Conservation (phyloP, 2,797 vertebrate genomes). For the Garrulus glandarius region DNA sequence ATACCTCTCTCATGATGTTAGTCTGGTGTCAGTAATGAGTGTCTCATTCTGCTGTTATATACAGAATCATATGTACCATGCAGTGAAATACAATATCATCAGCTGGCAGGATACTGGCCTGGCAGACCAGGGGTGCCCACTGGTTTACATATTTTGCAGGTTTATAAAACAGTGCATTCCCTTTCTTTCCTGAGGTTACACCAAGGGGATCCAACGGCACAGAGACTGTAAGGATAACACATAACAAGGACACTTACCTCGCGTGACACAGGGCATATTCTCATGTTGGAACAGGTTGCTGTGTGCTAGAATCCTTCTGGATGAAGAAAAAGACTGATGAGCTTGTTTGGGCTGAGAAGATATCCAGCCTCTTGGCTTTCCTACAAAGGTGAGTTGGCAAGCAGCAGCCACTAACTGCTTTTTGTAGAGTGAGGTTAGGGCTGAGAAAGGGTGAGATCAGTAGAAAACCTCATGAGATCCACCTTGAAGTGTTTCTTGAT, state of each 20-base stretch:
- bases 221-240: background rate
- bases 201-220: background rate
- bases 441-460: background rate
- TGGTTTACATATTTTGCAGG: background rate
- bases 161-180: background rate
- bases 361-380: background rate
- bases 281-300: background rate
- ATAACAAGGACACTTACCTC: background rate
- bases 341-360: background rate
- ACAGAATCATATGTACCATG: rapidly evolving
- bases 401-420: background rate
- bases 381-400: background rate
- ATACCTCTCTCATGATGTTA: background rate
- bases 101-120: background rate
- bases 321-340: background rate
- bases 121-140: background rate
- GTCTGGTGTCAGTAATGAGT: background rate
- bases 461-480: background rate
- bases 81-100: background rate
- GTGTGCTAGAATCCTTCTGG: background rate
- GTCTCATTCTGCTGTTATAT: background rate
- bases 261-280: background rate
- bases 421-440: background rate
- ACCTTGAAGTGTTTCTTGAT: background rate
- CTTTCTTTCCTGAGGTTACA: background rate